Percentiles rank a stretch among this genome's conserved stretches.
Conservation (phyloP, 1,140 invertebrate species). For the Wasmannia auropunctata region DNA sequence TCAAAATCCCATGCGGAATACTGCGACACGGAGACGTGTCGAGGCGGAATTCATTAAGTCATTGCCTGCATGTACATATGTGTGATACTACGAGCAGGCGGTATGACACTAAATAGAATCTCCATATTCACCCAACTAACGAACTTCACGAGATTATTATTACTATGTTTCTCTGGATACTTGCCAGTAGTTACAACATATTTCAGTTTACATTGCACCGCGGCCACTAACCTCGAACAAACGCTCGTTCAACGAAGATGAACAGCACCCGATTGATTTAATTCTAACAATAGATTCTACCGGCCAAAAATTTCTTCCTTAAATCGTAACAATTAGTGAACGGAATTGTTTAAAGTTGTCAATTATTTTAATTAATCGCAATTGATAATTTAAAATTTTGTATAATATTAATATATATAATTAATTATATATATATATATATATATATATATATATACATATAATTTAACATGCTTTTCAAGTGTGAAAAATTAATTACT, state of each 20-base stretch:
- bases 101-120: constrained; percentile 61
- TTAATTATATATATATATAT: background rate
- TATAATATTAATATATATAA: background rate
- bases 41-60: constrained; percentile 67
- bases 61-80: constrained; percentile 52
- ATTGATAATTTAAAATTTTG: background rate
- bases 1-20: constrained; percentile 11
- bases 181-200: constrained; percentile 79
- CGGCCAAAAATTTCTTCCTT: constrained; percentile 5
- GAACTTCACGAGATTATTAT: constrained; percentile 79
- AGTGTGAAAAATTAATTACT: background rate
- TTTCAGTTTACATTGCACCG: constrained; percentile 72
- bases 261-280: constrained; percentile 50
- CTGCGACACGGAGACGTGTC: constrained; percentile 73
- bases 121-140: constrained; percentile 68
- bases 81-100: constrained; percentile 8
- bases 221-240: constrained; percentile 76
- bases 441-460: too few relatives aligned
- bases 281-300: constrained; percentile 59
- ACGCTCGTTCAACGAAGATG: constrained; percentile 32
- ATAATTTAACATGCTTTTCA: background rate
- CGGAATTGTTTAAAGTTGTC: background rate
- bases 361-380: background rate
- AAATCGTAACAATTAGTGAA: background rate
- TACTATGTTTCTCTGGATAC: constrained; percentile 73